Evolutionary conservation across 2,888 invertebrate genomes (phyloP).

Genomic region (Synanthedon tipuliformis): DNA sequence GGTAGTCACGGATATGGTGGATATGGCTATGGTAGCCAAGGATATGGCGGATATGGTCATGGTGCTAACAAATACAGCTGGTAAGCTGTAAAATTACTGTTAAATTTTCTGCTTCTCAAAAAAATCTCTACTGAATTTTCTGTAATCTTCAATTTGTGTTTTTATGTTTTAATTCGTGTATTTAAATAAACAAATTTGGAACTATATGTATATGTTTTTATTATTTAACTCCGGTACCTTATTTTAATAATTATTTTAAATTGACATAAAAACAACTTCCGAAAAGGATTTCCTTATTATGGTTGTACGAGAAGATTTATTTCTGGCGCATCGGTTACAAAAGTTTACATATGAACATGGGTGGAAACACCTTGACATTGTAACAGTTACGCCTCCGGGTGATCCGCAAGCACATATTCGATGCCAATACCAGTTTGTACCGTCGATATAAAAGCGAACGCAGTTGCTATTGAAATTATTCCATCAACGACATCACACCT

Average conservation of each 20-base stretch:
- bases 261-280: constrained; percentile 2
- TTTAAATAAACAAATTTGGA: too few relatives aligned
- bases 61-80: constrained; percentile 1
- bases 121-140: too few relatives aligned
- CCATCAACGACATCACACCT: neutral
- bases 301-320: constrained; percentile 2
- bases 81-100: neutral
- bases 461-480: constrained; percentile 1
- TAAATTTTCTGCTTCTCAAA: too few relatives aligned
- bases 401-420: constrained; percentile 21
- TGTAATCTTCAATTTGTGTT: too few relatives aligned
- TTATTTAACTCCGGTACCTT: too few relatives aligned
- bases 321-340: constrained; percentile 7
- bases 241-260: too few relatives aligned
- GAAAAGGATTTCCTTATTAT: constrained; percentile 16
- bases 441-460: constrained; percentile 1
- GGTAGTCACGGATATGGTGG: constrained; percentile 12
- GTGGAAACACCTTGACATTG: constrained; percentile 52
- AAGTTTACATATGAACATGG: constrained; percentile 17
- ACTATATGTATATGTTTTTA: too few relatives aligned
- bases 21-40: constrained; percentile 13
- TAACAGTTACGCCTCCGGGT: constrained; percentile 16
- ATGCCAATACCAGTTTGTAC: constrained; percentile 29
- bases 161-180: too few relatives aligned
- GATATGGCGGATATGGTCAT: constrained; percentile 9